Base-by-base conservation (phyloP, 2,113 vertebrate species). In the Uria lomvia region DNA sequence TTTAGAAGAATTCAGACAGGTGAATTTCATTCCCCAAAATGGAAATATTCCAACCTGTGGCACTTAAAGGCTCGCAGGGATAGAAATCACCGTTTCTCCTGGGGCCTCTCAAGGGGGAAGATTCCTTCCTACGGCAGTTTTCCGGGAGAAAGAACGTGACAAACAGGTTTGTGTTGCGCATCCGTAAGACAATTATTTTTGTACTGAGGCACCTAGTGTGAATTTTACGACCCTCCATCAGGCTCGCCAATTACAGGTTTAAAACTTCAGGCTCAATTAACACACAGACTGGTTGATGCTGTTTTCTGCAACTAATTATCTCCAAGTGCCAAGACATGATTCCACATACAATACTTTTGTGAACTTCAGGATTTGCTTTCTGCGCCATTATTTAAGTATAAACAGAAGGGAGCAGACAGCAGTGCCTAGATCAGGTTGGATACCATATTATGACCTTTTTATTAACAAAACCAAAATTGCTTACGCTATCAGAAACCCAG, bases 241-340 rank as follows among this genome's bases (percentile, higher is more conserved):
- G 45, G 84, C 45, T 82, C 12, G 9, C n/a, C 72, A 59, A 76
- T 77, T 93, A 90, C 53, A 81, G 85, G 92, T 88, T 92, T 93
- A 45, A 80, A 71, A 80, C 71, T 94, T 81, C 91, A 93, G 78
- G 79, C 86, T 95, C 95, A 92, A 91, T 97, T 92, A 98, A 95
- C 81, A 82, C 76, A 16, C 34, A 29, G 83, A 78, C 58, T 22
- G 77, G 87, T 73, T 16, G 38, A 89, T 9, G 90, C 66, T 32
- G 75, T 21, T 94, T 78, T 26, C 15, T 79, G 63, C 47, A 49
- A 52, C 94, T 96, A 83, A 96, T 96, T 97, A 94, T 58, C 96
- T 87, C 40, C 47, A 58, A 83, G 79, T 40, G 89, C 96, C 81
- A 42, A 82, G 74, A 49, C 8, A 32, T 4, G 6, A 78, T 89